These are phyloP conservation scores for Parapristionchus giblindavisi DNA, from an alignment of 2,888 invertebrate genomes.

Conservation along the genomic window DNA sequence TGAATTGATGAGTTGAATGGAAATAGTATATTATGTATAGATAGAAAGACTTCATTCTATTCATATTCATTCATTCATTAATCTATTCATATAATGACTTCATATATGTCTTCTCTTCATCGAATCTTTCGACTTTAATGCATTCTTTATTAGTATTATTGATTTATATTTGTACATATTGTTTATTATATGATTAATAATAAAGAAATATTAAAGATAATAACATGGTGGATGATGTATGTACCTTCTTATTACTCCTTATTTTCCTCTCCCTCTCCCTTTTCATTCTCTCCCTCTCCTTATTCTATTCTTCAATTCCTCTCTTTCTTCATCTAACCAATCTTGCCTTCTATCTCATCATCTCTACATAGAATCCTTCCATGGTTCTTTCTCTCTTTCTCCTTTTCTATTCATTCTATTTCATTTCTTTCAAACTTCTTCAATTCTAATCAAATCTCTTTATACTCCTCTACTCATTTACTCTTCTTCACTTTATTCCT, in stretches of 20 bases:
- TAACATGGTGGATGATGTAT: conserved; percentile 18
- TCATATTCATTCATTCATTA: no score
- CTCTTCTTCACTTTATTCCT: not conserved
- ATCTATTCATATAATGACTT: no score
- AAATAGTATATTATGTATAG: no score
- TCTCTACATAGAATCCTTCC: no score
- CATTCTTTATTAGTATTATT: no score
- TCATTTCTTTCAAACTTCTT: conserved; percentile 23
- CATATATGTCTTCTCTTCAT: no score
- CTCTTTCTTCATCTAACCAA: conserved; percentile 20
- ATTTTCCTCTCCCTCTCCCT: not conserved
- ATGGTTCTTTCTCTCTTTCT: not conserved
- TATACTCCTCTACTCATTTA: not conserved
- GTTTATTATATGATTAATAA: conserved; percentile 7
- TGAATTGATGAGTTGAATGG: no score
- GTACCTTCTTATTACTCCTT: conserved; percentile 1
- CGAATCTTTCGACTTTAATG: no score
- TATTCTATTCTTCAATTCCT: conserved; percentile 28
- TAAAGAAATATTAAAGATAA: conserved; percentile 12
- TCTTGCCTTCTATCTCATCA: not conserved
- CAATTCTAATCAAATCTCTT: conserved; percentile 37
- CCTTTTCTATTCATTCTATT: not conserved
- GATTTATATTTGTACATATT: conserved; percentile 23
- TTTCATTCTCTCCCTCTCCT: not conserved
- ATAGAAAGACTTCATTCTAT: no score